Percentiles rank a stretch among this genome's conserved stretches.
These are phyloP conservation scores for Acromyrmex heyeri DNA, from an alignment of 1,140 invertebrate genomes.

Conservation along the genomic window DNA sequence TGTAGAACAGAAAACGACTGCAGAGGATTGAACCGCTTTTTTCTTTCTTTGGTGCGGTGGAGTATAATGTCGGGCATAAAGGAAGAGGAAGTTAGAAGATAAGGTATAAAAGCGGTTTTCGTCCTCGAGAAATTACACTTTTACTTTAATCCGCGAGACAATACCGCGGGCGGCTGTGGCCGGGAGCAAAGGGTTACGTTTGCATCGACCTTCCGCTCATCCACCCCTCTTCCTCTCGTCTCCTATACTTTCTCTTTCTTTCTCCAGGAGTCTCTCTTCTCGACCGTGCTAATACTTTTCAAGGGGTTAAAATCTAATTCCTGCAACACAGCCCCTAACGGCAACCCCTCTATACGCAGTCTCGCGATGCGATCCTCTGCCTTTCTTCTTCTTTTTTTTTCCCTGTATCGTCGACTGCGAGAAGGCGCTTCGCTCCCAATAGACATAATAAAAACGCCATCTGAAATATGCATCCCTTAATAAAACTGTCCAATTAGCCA, in stretches of 20 bases:
- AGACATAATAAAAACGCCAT: constrained; percentile 86
- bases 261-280: constrained; percentile 40
- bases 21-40: neutral
- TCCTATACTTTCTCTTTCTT: constrained; percentile 48
- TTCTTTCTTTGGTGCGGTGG: neutral
- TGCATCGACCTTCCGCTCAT: constrained; percentile 54
- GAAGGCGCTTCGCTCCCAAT: constrained; percentile 76
- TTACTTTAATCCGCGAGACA: constrained; percentile 85
- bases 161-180: constrained; percentile 72
- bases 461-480: constrained; percentile 87
- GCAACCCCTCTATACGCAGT: constrained; percentile 46
- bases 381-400: constrained; percentile 48
- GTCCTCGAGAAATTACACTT: constrained; percentile 82
- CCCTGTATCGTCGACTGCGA: neutral
- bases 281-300: constrained; percentile 83
- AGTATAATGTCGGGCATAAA: constrained; percentile 21
- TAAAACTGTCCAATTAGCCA: constrained; percentile 86
- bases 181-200: constrained; percentile 80
- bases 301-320: constrained; percentile 85
- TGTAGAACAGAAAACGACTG: constrained; percentile 2
- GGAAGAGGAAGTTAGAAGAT: constrained; percentile 31
- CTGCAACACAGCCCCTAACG: constrained; percentile 65
- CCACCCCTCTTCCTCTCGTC: constrained; percentile 10
- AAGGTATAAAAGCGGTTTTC: constrained; percentile 67
- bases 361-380: constrained; percentile 11